These are phyloP conservation scores for Channa argus DNA, from an alignment of 2,113 vertebrate species.

Conservation along the genomic window DNA sequence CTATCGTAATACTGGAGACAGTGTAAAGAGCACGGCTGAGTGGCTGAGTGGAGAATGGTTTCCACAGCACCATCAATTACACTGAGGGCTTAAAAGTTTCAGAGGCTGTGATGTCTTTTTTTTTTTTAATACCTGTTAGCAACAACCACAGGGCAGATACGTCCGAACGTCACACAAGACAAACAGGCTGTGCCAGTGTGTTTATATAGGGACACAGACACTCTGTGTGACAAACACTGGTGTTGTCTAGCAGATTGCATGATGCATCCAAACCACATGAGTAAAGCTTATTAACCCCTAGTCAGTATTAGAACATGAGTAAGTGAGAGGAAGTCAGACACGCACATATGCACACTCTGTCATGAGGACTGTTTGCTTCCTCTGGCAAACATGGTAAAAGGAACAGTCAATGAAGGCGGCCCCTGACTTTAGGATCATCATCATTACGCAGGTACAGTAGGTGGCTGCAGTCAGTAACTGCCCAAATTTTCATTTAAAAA, in stretches of 20 bases:
- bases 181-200: constrained; percentile 40
- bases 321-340: constrained; percentile 51
- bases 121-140: constrained; percentile 11
- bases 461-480: not conserved
- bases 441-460: not conserved
- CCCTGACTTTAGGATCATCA: not conserved
- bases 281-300: constrained; percentile 51
- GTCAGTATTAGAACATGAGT: constrained; percentile 60
- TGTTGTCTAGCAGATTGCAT: constrained; percentile 61
- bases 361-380: constrained; percentile 25
- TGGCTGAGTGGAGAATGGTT: constrained; percentile 4
- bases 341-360: constrained; percentile 43
- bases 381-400: constrained; percentile 13
- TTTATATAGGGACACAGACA: constrained; percentile 46
- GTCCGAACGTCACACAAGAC: constrained; percentile 45
- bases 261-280: constrained; percentile 56
- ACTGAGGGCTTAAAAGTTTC: constrained; percentile 24
- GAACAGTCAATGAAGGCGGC: constrained; percentile 12
- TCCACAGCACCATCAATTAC: constrained; percentile 30
- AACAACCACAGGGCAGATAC: constrained; percentile 5
- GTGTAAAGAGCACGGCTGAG: not conserved
- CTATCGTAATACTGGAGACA: not conserved
- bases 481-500: not conserved
- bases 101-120: constrained; percentile 21
- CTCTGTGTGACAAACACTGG: constrained; percentile 10